Evolutionary conservation across 1,140 invertebrate genomes (phyloP).

Genomic region (Grapholita molesta): DNA sequence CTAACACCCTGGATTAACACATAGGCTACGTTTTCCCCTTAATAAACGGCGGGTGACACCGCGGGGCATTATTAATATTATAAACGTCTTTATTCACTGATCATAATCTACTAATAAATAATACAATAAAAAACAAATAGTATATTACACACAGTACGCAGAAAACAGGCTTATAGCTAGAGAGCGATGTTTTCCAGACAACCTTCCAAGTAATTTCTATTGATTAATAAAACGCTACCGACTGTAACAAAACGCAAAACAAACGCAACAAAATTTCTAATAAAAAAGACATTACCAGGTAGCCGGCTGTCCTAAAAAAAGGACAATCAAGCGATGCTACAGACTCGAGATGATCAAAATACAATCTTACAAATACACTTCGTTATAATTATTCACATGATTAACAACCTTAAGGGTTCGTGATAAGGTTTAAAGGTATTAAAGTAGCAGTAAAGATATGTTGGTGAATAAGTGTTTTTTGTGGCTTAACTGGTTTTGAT

Average conservation of each 20-base stretch:
- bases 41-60: no score
- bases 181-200: no score
- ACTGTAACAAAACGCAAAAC: slow-evolving; percentile 12
- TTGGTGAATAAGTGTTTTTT: slow-evolving; percentile 17
- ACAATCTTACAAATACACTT: slow-evolving; percentile 10
- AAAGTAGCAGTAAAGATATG: background rate
- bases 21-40: no score
- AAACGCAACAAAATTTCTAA: slow-evolving; percentile 28
- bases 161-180: no score
- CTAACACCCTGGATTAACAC: no score
- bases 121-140: no score
- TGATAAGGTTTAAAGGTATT: background rate
- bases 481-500: slow-evolving; percentile 47
- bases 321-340: slow-evolving; percentile 33
- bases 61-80: no score
- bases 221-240: background rate
- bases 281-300: slow-evolving; percentile 65
- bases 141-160: no score
- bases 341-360: slow-evolving; percentile 15
- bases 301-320: slow-evolving; percentile 50
- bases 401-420: slow-evolving; percentile 25
- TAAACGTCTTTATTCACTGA: no score
- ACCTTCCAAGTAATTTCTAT: no score
- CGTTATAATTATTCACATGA: background rate
- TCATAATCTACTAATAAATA: no score